Evolutionary conservation across 2,888 invertebrate genomes (phyloP), one percentile per base, ranked within the genome.

Genomic region (Gandaritis pyraliata): DNA sequence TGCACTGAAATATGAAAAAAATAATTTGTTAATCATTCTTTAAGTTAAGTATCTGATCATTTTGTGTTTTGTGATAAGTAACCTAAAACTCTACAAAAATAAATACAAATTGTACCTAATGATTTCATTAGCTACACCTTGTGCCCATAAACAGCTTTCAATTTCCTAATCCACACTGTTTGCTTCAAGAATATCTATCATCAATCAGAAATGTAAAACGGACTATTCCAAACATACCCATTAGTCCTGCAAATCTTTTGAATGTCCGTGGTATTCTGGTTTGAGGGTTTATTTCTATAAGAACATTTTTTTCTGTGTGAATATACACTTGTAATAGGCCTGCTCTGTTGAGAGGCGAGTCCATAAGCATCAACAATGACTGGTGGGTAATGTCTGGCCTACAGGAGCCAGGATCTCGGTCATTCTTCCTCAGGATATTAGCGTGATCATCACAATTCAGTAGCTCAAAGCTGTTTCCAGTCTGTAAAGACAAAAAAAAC

Each of bases 361-460:
- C 99, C 93, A 99, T 95, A 50, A 99, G 93, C 98, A 99, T 99
- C 0, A 99, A 92, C 13, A 99, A 93, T 82, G 99, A 99, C 86
- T 99, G 99, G 86, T 99, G 99, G 0, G 97, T 95, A 65, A 99
- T 99, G 80, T 99, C 99, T 0, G 99, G 99, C 33, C 99, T 93
- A 78, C 97, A 98, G 1, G 96, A 94, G 0, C 97, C 96, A 0
- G 97, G 96, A 75, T 98, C 97, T 62, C 97, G 93, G 72, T 97
- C 96, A 82, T 96, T 96, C 82, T 97, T 98, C 71, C 96, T 95
- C 71, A 98, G 92, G 65, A 98, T 95, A 70, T 94, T 93, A 23
- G 94, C 94, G 86, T 99, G 99, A 80, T 98, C 98, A 84, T 99
- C 99, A 86, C 98, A 98, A 80, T 98, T 98, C 53, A 99, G 88